Evolutionary conservation across 2,888 invertebrate species (phyloP), one percentile per base, ranked within the genome.

Genomic region (Ennomos fuscantarius): DNA sequence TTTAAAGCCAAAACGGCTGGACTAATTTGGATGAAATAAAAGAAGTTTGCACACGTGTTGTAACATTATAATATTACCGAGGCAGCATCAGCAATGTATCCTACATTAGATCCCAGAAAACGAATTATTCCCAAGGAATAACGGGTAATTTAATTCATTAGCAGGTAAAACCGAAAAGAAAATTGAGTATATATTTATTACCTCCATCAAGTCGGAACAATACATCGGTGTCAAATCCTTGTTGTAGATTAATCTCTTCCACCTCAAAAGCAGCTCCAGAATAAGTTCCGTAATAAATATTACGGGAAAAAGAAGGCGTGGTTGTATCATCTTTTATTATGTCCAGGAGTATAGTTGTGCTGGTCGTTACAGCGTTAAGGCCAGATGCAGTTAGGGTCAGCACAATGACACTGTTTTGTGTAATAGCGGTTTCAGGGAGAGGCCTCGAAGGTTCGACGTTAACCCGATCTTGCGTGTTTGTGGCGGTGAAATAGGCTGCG

Each of bases 171-270:
- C 15, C 3, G 3, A 1, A 15, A 3, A 3, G 15, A 1, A 15
- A 1, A 2, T 15, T 3, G 1, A 24, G 24, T 24, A 24, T 24
- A 24, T 24, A 33, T 45, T n/a, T 8, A 33, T 10, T 12, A 87
- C 89, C 86, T 77, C 87, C 89, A 39, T 74, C 70, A 55, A 89
- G 74, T 35, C 65, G 65, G 62, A 87, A 86, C 5, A 60, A 62
- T 3, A 87, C 84, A 13, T 68, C 70, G 45, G 58, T 55, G 56
- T 80, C 82, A 46, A 70, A 86, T 13, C 89, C 89, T 73, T 82
- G 85, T 34, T 55, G 53, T 62, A 89, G 75, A 60, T 56, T 70
- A 43, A 87, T 83, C 48, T 69, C 66, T 50, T 70, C 76, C 45
- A 84, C 69, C 46, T 72, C 68, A 42, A 86, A 48, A 51, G 55